Conservation (phyloP, 2,113 vertebrate species). For the Chloroceryle aenea region DNA sequence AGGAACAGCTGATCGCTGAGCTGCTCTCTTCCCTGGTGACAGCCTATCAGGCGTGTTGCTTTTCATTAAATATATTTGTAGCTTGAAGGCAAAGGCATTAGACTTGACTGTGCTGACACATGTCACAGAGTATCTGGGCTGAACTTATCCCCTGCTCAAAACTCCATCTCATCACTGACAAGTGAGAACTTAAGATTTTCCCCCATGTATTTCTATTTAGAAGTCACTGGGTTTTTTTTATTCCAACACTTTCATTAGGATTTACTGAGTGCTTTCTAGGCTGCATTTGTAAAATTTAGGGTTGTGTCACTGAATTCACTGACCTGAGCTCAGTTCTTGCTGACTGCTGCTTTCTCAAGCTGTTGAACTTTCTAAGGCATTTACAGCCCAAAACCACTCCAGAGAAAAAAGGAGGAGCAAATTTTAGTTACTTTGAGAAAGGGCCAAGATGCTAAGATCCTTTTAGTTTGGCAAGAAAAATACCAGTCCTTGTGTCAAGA, state of each 20-base stretch:
- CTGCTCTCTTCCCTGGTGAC: background rate
- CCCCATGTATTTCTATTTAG: accelerated
- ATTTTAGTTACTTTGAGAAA: background rate
- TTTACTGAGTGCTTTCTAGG: background rate
- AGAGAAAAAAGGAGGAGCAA: background rate
- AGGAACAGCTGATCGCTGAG: background rate
- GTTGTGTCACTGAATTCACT: background rate
- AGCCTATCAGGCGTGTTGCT: background rate
- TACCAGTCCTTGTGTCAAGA: background rate
- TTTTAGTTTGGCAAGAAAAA: background rate
- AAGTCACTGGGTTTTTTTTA: background rate
- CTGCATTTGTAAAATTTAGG: background rate
- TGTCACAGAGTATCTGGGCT: background rate
- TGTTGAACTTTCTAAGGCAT: background rate
- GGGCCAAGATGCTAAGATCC: background rate
- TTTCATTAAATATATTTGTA: background rate
- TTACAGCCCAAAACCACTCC: background rate
- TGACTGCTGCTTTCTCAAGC: background rate
- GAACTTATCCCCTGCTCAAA: background rate
- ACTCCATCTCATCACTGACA: background rate
- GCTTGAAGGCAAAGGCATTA: background rate
- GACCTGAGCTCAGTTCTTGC: background rate
- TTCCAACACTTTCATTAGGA: background rate
- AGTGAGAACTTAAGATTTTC: background rate
- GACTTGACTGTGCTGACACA: accelerated